Percentiles rank a stretch among this genome's conserved stretches.
These are phyloP conservation scores for Syndactyla subalaris DNA, from an alignment of 2,797 vertebrate species.

Conservation along the genomic window DNA sequence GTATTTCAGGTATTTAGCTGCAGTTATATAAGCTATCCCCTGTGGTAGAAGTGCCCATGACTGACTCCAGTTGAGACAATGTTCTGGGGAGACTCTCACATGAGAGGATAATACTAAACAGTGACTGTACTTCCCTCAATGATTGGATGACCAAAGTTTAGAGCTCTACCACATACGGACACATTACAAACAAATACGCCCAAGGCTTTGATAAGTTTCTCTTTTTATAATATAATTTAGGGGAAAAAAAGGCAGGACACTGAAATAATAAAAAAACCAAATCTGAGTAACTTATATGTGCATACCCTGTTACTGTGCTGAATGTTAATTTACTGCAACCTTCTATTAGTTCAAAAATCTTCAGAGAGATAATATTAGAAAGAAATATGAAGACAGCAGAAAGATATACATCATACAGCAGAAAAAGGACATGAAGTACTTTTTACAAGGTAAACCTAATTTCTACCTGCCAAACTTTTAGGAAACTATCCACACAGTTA, in stretches of 20 bases:
- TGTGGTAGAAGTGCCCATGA: neutral
- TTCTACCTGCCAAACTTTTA: neutral
- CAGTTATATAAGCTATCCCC: neutral
- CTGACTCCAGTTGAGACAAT: neutral
- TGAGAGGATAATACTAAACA: neutral
- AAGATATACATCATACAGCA: neutral
- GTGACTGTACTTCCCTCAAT: neutral
- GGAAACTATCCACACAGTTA: neutral
- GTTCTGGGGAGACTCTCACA: neutral
- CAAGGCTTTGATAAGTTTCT: neutral
- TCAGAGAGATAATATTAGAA: neutral
- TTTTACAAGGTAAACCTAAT: neutral
- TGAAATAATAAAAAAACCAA: neutral
- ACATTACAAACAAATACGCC: neutral
- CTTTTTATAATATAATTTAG: neutral
- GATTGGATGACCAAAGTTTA: neutral
- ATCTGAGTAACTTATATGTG: accelerated
- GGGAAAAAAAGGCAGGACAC: accelerated
- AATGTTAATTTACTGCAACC: neutral
- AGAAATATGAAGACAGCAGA: neutral
- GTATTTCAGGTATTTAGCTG: neutral
- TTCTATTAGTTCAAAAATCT: neutral
- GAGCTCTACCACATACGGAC: neutral
- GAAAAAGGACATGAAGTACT: neutral
- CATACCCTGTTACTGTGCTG: neutral